Evolutionary conservation across 1,140 invertebrate species (phyloP).

Genomic region (Olivierus martensii): DNA sequence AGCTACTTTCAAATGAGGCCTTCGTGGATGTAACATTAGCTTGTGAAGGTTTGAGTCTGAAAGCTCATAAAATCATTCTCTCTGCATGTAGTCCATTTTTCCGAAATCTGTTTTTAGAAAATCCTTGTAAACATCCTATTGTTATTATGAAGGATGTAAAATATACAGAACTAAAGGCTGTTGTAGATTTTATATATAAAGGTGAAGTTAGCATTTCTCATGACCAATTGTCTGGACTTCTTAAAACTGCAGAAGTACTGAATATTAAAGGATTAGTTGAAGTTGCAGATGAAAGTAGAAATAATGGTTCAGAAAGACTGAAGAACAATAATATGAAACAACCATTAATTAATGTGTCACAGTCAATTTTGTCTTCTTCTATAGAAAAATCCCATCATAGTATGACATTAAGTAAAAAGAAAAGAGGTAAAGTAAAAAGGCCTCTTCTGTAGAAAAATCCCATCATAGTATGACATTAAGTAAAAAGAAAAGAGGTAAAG

Average conservation of each 20-base stretch:
- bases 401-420: not conserved
- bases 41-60: slow-evolving; percentile 54
- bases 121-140: slow-evolving; percentile 63
- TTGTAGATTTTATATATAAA: slow-evolving; percentile 81
- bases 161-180: slow-evolving; percentile 63
- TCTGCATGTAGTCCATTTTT: slow-evolving; percentile 80
- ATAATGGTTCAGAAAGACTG: not conserved
- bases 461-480: not conserved
- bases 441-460: not conserved
- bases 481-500: not conserved
- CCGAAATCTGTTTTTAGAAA: slow-evolving; percentile 56
- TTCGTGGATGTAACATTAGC: slow-evolving; percentile 59
- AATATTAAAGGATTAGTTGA: slow-evolving; percentile 57
- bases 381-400: not conserved
- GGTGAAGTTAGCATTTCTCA: slow-evolving; percentile 78
- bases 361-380: not conserved
- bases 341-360: not conserved
- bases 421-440: not conserved
- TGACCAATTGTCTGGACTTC: slow-evolving; percentile 56
- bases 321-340: not conserved
- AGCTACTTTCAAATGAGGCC: slow-evolving; percentile 72
- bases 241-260: slow-evolving; percentile 63
- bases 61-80: slow-evolving; percentile 71
- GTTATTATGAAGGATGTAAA: slow-evolving; percentile 69
- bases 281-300: slow-evolving; percentile 1